phyloP scores from a whole-genome alignment of 2,113 vertebrate genomes.

The Poeciliopsis occidentalis region DNA sequence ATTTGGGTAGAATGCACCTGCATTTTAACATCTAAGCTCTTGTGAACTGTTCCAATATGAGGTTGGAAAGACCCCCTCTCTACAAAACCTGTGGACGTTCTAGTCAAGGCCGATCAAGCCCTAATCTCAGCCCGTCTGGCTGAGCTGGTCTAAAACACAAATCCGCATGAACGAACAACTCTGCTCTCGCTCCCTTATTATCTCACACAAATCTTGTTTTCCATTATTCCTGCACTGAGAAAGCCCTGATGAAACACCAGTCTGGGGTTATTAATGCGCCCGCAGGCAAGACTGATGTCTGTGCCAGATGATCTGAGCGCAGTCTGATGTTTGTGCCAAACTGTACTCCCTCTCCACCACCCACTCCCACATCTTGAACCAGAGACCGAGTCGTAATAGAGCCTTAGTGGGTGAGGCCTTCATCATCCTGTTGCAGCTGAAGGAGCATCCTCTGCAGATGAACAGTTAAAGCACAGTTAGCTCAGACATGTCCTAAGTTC shows the following conservation, averaged over 20 bases:
- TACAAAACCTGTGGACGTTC: conserved; percentile 27
- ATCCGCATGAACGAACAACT: conserved; percentile 42
- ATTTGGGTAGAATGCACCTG: not conserved
- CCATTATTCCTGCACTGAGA: conserved; percentile 51
- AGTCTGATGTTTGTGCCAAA: conserved; percentile 53
- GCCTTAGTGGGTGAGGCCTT: conserved; percentile 51
- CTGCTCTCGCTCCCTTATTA: conserved; percentile 44
- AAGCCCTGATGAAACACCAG: conserved; percentile 56
- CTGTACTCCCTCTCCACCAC: not conserved
- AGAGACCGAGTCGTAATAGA: conserved; percentile 62
- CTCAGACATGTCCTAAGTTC: conserved; percentile 51
- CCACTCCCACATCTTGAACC: conserved; percentile 52
- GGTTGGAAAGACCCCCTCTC: not conserved
- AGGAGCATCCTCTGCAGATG: conserved; percentile 51
- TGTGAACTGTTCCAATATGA: not conserved
- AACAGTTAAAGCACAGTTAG: conserved; percentile 50
- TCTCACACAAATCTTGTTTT: conserved; percentile 59
- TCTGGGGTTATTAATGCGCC: conserved; percentile 54
- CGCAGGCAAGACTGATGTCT: conserved; percentile 44
- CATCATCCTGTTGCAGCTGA: conserved; percentile 43
- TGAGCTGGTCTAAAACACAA: conserved; percentile 35
- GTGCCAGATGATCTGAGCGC: conserved; percentile 54
- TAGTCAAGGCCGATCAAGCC: conserved; percentile 30
- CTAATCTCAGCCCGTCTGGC: conserved; percentile 49
- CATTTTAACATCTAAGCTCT: not conserved